Evolutionary conservation across 2,797 vertebrate species (phyloP).

Genomic region (Picus viridis): DNA sequence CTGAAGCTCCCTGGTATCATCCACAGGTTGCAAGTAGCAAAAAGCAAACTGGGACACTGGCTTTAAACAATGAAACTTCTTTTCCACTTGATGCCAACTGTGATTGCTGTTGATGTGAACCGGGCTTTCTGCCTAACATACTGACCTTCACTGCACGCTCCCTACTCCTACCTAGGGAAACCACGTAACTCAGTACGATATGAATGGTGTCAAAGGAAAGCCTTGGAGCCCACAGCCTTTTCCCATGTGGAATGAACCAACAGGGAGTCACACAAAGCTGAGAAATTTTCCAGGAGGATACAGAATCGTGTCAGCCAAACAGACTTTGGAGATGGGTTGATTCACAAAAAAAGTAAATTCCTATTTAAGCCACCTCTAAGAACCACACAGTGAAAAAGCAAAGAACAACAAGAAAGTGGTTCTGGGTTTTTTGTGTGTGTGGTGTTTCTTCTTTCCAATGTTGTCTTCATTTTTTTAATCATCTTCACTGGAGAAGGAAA

Average conservation of each 20-base stretch:
- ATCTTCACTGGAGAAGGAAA: conserved; percentile 10
- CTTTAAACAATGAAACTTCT: conserved; percentile 1
- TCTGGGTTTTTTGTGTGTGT: background rate
- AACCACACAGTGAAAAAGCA: background rate
- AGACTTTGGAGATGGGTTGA: background rate
- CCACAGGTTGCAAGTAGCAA: background rate
- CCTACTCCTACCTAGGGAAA: background rate
- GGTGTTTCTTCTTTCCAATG: background rate
- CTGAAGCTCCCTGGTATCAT: background rate
- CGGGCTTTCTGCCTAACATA: background rate
- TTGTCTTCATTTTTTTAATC: conserved; percentile 20
- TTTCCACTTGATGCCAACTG: background rate
- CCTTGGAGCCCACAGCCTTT: background rate
- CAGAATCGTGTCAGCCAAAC: background rate
- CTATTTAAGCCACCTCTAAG: background rate
- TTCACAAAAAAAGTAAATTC: background rate
- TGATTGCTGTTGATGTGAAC: conserved; percentile 18
- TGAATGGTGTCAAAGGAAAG: background rate
- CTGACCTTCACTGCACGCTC: background rate
- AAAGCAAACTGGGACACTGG: background rate
- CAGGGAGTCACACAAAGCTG: background rate
- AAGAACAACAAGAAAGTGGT: background rate
- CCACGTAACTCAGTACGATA: background rate
- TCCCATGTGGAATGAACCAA: background rate
- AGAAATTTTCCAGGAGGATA: background rate